Conservation (phyloP, 2,797 vertebrate genomes). For the Buceros bicornis region DNA sequence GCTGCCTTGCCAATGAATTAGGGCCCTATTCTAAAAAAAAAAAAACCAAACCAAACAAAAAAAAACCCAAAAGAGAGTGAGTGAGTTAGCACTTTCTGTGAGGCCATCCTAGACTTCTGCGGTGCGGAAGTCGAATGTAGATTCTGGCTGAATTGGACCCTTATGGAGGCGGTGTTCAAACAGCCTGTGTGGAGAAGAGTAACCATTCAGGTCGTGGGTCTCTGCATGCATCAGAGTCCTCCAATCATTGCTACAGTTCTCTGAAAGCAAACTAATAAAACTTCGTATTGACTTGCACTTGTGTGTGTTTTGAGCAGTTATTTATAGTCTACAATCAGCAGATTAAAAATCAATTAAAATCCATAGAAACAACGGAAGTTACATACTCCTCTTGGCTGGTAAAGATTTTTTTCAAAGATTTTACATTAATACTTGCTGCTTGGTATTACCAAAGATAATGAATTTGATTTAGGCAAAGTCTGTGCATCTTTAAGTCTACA, state of each 20-base stretch:
- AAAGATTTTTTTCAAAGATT: constrained; percentile 76
- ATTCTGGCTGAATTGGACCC: constrained; percentile 18
- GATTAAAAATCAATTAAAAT: constrained; percentile 84
- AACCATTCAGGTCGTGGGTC: not conserved
- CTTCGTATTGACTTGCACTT: constrained; percentile 68
- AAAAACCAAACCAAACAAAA: too few relatives aligned
- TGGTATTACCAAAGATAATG: constrained; percentile 67
- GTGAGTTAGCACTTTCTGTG: not conserved
- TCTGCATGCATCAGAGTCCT: constrained; percentile 13
- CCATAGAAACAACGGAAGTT: constrained; percentile 65
- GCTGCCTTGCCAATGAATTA: constrained; percentile 23
- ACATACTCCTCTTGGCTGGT: constrained; percentile 60
- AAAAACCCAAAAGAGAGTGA: too few relatives aligned
- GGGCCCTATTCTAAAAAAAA: not conserved
- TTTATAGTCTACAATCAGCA: constrained; percentile 72
- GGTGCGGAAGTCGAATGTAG: constrained; percentile 6
- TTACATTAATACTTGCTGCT: constrained; percentile 74
- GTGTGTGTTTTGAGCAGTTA: constrained; percentile 69
- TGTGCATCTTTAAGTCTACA: not conserved
- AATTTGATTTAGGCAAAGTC: constrained; percentile 55
- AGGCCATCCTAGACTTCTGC: not conserved
- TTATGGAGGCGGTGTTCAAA: constrained; percentile 22
- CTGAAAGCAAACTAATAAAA: constrained; percentile 74
- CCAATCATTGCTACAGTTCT: constrained; percentile 67
- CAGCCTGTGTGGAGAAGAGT: constrained; percentile 48